Percentiles rank a stretch among this genome's conserved stretches.
Conservation (phyloP, 2,888 invertebrate genomes). For the Drosophila niveifrons region DNA sequence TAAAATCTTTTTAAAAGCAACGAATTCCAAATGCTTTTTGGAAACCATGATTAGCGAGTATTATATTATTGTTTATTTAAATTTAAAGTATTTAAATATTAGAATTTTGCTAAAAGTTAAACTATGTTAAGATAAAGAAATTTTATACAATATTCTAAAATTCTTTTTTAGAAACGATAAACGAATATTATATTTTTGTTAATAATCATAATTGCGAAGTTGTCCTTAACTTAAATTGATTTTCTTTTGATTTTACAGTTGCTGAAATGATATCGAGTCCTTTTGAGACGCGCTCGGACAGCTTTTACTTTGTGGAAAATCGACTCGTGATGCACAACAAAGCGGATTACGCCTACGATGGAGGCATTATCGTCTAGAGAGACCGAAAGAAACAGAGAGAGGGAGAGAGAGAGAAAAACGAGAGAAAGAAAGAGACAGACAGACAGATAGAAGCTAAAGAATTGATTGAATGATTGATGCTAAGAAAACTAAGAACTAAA, state of each 20-base stretch:
- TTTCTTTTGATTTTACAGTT: slow-evolving; percentile 88
- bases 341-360: slow-evolving; percentile 99
- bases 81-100: too few relatives aligned
- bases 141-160: too few relatives aligned
- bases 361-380: slow-evolving; percentile 86
- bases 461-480: slow-evolving; percentile 34
- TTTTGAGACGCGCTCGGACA: slow-evolving; percentile 98
- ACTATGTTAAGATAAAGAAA: too few relatives aligned
- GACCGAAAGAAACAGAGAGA: neutral
- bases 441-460: slow-evolving; percentile 17
- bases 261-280: slow-evolving; percentile 98
- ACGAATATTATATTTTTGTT: too few relatives aligned
- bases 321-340: slow-evolving; percentile 99
- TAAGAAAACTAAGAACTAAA: slow-evolving; percentile 40
- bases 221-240: too few relatives aligned
- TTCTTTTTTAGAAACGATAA: too few relatives aligned
- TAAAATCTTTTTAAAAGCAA: too few relatives aligned
- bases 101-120: too few relatives aligned
- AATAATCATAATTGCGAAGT: too few relatives aligned
- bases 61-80: too few relatives aligned
- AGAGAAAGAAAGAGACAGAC: neutral
- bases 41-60: too few relatives aligned
- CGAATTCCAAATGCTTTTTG: too few relatives aligned
- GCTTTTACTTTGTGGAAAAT: slow-evolving; percentile 99
- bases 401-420: neutral